Conservation (phyloP, 2,797 vertebrate species). For the Oophaga sylvatica region DNA sequence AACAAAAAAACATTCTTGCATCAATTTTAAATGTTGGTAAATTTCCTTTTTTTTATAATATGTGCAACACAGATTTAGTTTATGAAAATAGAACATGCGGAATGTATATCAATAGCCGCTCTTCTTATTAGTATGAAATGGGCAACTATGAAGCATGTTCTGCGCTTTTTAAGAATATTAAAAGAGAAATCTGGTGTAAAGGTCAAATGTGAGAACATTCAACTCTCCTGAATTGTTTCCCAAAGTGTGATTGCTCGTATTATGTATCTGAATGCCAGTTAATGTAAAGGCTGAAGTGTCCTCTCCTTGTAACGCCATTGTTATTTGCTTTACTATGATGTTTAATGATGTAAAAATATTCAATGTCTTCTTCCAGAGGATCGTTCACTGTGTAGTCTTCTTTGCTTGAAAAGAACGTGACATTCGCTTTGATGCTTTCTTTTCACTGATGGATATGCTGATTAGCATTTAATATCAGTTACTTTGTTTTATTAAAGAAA, state of each 20-base stretch:
- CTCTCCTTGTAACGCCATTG: constrained; percentile 1
- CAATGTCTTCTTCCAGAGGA: not conserved
- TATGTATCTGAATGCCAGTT: constrained; percentile 26
- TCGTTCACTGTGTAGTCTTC: not conserved
- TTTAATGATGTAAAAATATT: constrained; percentile 26
- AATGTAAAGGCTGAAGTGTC: constrained; percentile 14
- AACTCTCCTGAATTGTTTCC: constrained; percentile 27
- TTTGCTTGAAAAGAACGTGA: not conserved
- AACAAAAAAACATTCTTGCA: not conserved
- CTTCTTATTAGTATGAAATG: not conserved
- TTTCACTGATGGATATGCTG: not conserved
- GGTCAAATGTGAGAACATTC: constrained; percentile 29
- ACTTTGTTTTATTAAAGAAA: not conserved
- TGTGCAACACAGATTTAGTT: not conserved
- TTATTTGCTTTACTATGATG: constrained; percentile 22
- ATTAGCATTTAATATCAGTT: not conserved
- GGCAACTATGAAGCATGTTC: not conserved
- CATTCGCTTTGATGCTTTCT: not conserved
- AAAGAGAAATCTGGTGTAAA: constrained; percentile 20
- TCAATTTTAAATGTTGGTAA: not conserved
- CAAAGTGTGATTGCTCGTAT: constrained; percentile 32
- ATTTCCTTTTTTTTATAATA: not conserved
- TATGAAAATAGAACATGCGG: not conserved
- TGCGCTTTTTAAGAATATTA: constrained; percentile 17
- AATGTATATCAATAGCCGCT: not conserved